Conservation (phyloP, 2,797 vertebrate genomes). For the Prunella strophiata region DNA sequence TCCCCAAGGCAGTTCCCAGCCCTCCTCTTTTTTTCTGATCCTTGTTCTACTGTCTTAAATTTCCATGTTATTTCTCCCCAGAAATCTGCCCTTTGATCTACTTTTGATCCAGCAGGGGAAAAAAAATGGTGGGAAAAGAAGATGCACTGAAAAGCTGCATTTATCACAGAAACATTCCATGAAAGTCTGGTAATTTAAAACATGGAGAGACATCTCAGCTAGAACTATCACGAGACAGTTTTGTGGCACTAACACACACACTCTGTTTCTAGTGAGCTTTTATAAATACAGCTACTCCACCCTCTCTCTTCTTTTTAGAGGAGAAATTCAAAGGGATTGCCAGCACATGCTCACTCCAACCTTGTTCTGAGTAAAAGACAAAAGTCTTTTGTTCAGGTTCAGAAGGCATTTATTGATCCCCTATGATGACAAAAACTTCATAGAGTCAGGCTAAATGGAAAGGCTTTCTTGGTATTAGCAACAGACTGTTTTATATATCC, state of each 20-base stretch:
- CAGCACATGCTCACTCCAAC: neutral
- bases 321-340: neutral
- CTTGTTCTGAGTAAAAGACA: neutral
- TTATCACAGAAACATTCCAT: neutral
- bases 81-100: neutral
- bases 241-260: neutral
- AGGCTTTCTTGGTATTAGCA: neutral
- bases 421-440: neutral
- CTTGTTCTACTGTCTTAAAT: neutral
- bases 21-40: constrained; percentile 15
- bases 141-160: neutral
- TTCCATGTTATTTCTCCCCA: neutral
- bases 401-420: neutral
- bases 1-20: neutral
- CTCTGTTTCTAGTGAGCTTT: neutral
- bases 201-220: neutral
- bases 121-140: neutral
- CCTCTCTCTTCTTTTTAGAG: neutral
- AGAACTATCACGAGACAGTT: neutral
- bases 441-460: neutral
- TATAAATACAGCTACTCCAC: neutral
- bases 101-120: neutral
- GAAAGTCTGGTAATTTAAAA: neutral
- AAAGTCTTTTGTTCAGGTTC: neutral
- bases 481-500: neutral